A percentile compares a stretch with the other conserved stretches of the same genome.
phyloP scores from a whole-genome alignment of 2,113 vertebrate genomes.

The Megaleporinus macrocephalus region DNA sequence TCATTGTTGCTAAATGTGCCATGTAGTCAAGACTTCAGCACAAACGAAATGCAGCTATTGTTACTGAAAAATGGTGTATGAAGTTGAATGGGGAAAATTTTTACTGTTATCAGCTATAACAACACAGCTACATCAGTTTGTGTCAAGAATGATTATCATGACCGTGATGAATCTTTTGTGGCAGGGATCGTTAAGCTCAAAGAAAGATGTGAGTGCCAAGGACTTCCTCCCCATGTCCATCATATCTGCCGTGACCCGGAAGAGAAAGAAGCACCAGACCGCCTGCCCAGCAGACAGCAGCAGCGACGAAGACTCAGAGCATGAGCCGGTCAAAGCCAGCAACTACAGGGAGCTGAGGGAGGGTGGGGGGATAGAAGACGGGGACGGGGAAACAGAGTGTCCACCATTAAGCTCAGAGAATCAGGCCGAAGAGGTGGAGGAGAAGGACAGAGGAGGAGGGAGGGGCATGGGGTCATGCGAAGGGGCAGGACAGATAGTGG shows the following conservation, averaged over 20 bases:
- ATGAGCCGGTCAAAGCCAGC: slow-evolving; percentile 77
- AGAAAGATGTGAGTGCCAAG: slow-evolving; percentile 82
- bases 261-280: slow-evolving; percentile 87
- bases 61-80: too few species aligned
- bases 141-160: not conserved
- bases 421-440: not conserved
- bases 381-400: slow-evolving; percentile 25
- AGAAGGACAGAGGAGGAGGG: slow-evolving; percentile 27
- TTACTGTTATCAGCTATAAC: too few species aligned
- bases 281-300: slow-evolving; percentile 81
- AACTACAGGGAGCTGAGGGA: slow-evolving; percentile 59
- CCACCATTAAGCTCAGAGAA: slow-evolving; percentile 32
- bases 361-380: slow-evolving; percentile 26
- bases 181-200: slow-evolving; percentile 82
- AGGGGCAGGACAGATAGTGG: not conserved
- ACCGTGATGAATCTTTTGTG: not conserved
- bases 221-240: slow-evolving; percentile 89
- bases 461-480: not conserved
- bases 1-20: too few species aligned
- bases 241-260: slow-evolving; percentile 86
- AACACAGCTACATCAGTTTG: not conserved
- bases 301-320: slow-evolving; percentile 88
- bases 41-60: too few species aligned
- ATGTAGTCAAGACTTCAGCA: too few species aligned
- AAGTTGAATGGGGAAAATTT: too few species aligned